Base-by-base conservation (phyloP, 1,140 invertebrate genomes). In the Olivierus martensii region DNA sequence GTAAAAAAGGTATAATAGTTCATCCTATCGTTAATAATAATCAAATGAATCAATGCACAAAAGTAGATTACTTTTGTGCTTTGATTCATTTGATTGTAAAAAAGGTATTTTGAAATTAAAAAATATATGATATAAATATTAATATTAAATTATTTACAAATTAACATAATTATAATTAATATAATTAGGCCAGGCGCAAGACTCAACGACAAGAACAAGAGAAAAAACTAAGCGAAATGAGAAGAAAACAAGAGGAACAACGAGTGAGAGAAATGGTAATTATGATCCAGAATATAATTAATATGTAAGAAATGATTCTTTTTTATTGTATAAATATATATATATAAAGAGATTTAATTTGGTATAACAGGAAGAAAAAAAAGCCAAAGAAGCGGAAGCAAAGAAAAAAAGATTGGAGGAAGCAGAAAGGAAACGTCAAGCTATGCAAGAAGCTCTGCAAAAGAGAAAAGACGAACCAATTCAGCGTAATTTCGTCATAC, bases 181-280 rank as follows among this genome's bases (percentile, higher is more conserved):
- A 49, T 41, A 28, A 39, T 46, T 44, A 59, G 57, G 53, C 53
- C 1, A 51, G 53, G 52, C 46, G 52, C 18, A 59, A 76, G 70
- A 77, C 89, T 61, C 81, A 87, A 62, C 82, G 88, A 65, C 87
- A 85, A 65, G 87, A 92, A 73, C 87, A 94, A 75, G 89, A 94
- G 71, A 87, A 87, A 70, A 83, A 84, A 73, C 79, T 93, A 79
- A 83, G 86, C 57, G 86, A 88, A 71, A 81, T 87, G 69, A 92
- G 92, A 77, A 90, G 87, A 76, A 82, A 89, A 69, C 87, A 93
- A 69, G 90, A 94, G 67, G 88, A 92, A 65, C 82, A 86, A 36
- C 52, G 62, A 43, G 28, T 52, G 14, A 52, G 53, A 46, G 65
- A 66, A 55, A 61, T 57, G 41, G 59, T 63, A 59, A 37, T 45